phyloP scores from a whole-genome alignment of 2,113 vertebrate genomes.

The Apus apus region DNA sequence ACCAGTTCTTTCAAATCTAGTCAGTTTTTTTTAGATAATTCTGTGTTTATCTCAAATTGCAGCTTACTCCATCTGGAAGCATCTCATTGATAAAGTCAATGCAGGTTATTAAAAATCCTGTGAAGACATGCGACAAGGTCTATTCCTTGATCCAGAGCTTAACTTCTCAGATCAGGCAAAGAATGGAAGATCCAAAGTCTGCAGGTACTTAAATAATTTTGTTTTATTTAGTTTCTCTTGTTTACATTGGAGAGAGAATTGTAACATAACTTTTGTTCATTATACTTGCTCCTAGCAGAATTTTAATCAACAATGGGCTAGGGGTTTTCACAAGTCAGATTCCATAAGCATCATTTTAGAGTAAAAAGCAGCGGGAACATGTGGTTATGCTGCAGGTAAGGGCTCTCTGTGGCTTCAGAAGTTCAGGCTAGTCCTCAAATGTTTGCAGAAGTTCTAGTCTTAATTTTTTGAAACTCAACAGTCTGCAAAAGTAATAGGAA shows the following conservation, averaged over 20 bases:
- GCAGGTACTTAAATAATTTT: slow-evolving; percentile 76
- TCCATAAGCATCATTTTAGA: not conserved
- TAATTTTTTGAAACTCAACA: not conserved
- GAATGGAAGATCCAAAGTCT: slow-evolving; percentile 89
- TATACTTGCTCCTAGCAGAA: not conserved
- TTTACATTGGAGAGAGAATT: not conserved
- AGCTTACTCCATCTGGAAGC: slow-evolving; percentile 88
- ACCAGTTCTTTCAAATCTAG: not conserved
- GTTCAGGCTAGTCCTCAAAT: not conserved
- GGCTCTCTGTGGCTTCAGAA: not conserved
- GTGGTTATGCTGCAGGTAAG: not conserved
- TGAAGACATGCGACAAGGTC: slow-evolving; percentile 89
- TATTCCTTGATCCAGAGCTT: slow-evolving; percentile 90
- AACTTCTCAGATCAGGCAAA: slow-evolving; percentile 87
- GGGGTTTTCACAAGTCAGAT: not conserved
- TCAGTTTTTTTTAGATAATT: not conserved
- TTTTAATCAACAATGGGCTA: not conserved
- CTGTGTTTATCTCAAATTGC: slow-evolving; percentile 51
- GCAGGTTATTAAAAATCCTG: slow-evolving; percentile 90
- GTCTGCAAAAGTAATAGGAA: not conserved
- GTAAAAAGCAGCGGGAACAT: not conserved
- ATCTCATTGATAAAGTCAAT: slow-evolving; percentile 89
- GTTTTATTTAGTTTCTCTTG: not conserved
- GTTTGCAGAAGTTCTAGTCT: not conserved
- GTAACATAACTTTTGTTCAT: not conserved